Evolutionary conservation across 2,888 invertebrate species (phyloP).

Genomic region (Nomada flava): DNA sequence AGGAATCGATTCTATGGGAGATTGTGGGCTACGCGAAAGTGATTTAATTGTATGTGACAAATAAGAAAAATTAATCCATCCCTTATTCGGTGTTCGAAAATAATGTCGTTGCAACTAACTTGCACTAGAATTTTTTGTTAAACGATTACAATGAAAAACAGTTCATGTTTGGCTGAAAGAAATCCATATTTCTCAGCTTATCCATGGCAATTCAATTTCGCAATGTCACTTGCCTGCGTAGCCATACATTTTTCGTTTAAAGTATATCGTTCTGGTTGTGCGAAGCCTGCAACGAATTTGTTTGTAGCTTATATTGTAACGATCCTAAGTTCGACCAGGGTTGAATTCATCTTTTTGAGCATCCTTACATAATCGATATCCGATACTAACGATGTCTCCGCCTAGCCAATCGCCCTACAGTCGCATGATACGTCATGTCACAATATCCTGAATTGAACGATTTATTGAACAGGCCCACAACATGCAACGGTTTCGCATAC

Average conservation of each 20-base stretch:
- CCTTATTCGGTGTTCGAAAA: too few relatives aligned
- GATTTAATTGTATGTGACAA: not conserved
- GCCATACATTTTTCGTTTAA: not conserved
- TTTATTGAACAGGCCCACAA: conserved; percentile 37
- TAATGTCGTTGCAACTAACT: too few relatives aligned
- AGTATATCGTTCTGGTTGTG: not conserved
- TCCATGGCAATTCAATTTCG: not conserved
- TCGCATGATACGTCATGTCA: conserved; percentile 45
- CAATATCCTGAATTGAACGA: conserved; percentile 51
- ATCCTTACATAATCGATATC: conserved; percentile 50
- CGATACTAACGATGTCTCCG: conserved; percentile 53
- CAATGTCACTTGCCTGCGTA: not conserved
- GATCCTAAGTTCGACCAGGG: conserved; percentile 24
- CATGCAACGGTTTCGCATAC: conserved; percentile 29
- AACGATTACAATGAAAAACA: too few relatives aligned
- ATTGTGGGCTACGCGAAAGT: too few relatives aligned
- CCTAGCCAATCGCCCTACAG: conserved; percentile 41
- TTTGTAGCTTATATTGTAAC: conserved; percentile 21
- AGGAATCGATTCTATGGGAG: not conserved
- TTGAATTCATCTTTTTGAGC: conserved; percentile 44
- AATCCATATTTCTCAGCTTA: not conserved
- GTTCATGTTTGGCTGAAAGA: too few relatives aligned
- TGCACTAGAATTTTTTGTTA: too few relatives aligned
- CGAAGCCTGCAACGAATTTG: conserved; percentile 19
- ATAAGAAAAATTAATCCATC: too few relatives aligned